phyloP scores from a whole-genome alignment of 2,797 vertebrate species.

The Triplophysa yarkandensis region DNA sequence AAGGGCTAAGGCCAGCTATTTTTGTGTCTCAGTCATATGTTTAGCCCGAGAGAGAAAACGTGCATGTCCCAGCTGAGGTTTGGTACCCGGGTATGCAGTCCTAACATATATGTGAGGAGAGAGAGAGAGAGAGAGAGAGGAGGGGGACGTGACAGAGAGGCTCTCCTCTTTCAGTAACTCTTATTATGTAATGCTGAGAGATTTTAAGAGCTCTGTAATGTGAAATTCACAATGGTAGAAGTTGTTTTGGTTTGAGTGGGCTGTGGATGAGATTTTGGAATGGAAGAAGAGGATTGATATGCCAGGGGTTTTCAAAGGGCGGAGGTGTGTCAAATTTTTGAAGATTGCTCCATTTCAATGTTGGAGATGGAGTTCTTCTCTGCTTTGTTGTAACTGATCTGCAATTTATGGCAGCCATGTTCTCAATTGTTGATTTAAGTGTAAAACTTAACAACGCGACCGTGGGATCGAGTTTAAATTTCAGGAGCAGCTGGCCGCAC shows the following conservation, averaged over 20 bases:
- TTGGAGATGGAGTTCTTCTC: not conserved
- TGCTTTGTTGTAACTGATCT: conserved; percentile 1
- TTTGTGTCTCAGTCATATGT: conserved; percentile 57
- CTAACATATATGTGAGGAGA: conserved; percentile 17
- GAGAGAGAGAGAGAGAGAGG: conserved; percentile 7
- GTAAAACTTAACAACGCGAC: conserved; percentile 15
- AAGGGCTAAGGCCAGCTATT: conserved; percentile 68
- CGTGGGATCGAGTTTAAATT: conserved; percentile 17
- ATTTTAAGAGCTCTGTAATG: conserved; percentile 59
- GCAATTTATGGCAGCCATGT: conserved; percentile 13
- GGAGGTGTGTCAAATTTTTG: not conserved
- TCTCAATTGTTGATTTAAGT: conserved; percentile 24
- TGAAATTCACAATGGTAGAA: conserved; percentile 63
- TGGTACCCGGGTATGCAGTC: not conserved
- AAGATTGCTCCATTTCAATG: not conserved
- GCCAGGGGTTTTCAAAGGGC: too few relatives aligned
- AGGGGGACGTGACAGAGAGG: not conserved
- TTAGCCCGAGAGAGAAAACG: conserved; percentile 18
- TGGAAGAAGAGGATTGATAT: conserved; percentile 7
- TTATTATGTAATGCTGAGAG: conserved; percentile 68
- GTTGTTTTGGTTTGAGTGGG: conserved; percentile 56
- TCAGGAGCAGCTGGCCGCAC: conserved; percentile 16
- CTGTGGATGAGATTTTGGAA: conserved; percentile 59
- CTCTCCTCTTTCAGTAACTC: conserved; percentile 55
- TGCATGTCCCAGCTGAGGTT: conserved; percentile 23